Evolutionary conservation across 2,113 vertebrate genomes (phyloP).

Genomic region (Furnarius figulus): DNA sequence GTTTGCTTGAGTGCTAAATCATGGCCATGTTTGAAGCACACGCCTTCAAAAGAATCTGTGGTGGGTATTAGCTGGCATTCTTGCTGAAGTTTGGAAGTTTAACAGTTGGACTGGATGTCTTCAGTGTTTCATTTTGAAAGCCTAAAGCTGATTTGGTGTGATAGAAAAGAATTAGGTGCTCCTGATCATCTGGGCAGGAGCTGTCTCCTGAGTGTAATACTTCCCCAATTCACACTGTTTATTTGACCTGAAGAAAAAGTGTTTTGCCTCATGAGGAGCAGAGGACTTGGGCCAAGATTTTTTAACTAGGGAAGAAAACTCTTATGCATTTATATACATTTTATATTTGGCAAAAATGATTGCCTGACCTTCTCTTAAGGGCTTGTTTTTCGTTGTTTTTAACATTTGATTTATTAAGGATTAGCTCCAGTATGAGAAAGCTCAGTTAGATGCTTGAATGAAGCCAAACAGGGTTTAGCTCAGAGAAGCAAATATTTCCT

Average conservation of each 20-base stretch:
- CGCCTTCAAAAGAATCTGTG: background rate
- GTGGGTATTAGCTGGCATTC: background rate
- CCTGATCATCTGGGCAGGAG: background rate
- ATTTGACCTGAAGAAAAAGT: background rate
- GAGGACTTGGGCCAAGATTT: background rate
- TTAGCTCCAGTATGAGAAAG: conserved; percentile 33
- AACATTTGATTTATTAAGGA: conserved; percentile 50
- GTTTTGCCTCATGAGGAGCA: background rate
- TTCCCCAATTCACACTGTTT: background rate
- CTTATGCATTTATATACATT: conserved; percentile 5
- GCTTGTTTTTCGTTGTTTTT: conserved; percentile 23
- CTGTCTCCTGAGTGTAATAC: background rate
- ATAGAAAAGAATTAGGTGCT: background rate
- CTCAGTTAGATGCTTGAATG: conserved; percentile 26
- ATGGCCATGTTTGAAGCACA: background rate
- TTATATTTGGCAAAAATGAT: background rate
- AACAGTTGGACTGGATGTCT: background rate
- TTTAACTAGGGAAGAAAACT: conserved; percentile 1
- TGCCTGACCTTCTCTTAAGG: background rate
- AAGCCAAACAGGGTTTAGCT: conserved; percentile 39
- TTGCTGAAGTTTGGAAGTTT: background rate
- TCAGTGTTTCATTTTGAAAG: background rate
- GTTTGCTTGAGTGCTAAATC: background rate
- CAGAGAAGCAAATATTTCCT: conserved; percentile 11
- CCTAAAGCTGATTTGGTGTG: background rate